Percentiles rank a stretch among this genome's conserved stretches.
phyloP scores from a whole-genome alignment of 2,797 vertebrate genomes.

The Gymnothorax javanicus region DNA sequence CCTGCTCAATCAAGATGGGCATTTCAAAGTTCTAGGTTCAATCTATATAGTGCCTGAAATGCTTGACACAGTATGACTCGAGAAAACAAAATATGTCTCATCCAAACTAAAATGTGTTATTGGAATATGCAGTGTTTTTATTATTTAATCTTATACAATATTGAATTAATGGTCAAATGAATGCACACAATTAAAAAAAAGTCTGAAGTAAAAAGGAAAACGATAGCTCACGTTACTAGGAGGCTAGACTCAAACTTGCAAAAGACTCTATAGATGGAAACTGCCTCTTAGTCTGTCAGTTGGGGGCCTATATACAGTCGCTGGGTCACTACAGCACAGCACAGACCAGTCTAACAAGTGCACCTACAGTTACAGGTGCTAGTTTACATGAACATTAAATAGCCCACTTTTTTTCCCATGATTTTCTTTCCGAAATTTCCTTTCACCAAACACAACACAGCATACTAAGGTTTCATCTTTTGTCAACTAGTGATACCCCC shows the following conservation, averaged over 20 bases:
- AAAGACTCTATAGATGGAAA: background rate
- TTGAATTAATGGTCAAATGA: background rate
- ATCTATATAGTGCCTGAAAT: background rate
- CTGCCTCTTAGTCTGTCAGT: background rate
- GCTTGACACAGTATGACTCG: background rate
- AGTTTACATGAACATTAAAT: slow-evolving; percentile 22
- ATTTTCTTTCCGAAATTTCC: background rate
- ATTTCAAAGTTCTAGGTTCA: background rate
- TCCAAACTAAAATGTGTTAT: background rate
- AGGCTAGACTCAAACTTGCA: background rate
- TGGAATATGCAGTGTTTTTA: background rate
- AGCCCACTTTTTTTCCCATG: background rate
- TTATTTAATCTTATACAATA: background rate
- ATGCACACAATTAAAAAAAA: background rate
- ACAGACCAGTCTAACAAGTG: background rate
- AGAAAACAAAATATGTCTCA: background rate
- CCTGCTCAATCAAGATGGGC: background rate
- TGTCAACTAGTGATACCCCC: slow-evolving; percentile 46
- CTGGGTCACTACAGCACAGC: background rate
- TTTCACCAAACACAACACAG: background rate
- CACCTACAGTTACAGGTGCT: background rate
- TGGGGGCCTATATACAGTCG: background rate
- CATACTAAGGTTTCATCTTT: slow-evolving; percentile 42
- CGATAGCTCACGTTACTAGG: background rate
- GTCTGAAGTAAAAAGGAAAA: background rate